Percentiles rank a stretch among this genome's conserved stretches.
Conservation (phyloP, 2,113 vertebrate genomes). For the Xenus cinereus region DNA sequence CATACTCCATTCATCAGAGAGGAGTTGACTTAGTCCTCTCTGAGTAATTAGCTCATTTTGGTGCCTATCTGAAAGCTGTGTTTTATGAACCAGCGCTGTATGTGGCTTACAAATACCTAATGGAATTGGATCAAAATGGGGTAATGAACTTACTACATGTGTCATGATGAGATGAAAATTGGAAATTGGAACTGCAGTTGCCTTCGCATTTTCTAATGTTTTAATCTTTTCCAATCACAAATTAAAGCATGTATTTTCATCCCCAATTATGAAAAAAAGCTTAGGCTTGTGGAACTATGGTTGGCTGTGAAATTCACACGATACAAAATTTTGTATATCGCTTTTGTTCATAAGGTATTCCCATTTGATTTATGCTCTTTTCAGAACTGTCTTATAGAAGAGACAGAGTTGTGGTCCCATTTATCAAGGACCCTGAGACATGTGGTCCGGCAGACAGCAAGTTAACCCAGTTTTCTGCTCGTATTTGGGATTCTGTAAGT, state of each 20-base stretch:
- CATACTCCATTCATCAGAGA: neutral
- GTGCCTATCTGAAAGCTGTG: neutral
- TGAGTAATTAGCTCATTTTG: slow-evolving; percentile 47
- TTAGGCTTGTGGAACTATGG: neutral
- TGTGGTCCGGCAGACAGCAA: neutral
- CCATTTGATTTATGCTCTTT: neutral
- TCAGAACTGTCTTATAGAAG: neutral
- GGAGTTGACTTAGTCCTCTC: neutral
- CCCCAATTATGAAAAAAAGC: neutral
- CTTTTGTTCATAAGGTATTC: neutral
- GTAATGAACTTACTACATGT: slow-evolving; percentile 4
- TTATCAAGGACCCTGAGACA: neutral
- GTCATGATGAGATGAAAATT: neutral
- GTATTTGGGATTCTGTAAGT: neutral
- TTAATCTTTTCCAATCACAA: neutral
- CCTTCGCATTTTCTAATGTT: neutral
- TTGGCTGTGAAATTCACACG: neutral
- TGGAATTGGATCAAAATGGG: slow-evolving; percentile 20
- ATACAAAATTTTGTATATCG: neutral
- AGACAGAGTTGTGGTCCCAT: neutral
- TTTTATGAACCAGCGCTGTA: slow-evolving; percentile 11
- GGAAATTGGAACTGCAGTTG: neutral
- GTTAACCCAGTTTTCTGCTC: neutral
- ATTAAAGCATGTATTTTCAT: neutral
- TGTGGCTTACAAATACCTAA: neutral